Conservation (phyloP, 2,113 vertebrate genomes). For the Ellobius talpinus region DNA sequence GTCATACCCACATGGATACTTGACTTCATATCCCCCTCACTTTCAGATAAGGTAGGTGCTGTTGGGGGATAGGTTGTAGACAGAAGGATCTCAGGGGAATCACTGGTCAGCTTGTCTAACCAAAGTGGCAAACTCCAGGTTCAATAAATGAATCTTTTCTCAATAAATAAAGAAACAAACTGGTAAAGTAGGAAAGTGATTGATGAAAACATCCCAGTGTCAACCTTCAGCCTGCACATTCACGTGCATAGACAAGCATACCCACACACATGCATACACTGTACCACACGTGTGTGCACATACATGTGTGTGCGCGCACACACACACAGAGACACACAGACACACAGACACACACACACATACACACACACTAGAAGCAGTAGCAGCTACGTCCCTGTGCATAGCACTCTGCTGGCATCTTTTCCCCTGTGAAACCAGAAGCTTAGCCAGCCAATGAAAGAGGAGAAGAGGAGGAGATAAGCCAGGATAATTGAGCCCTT, state of each 20-base stretch:
- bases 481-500: neutral
- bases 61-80: neutral
- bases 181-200: neutral
- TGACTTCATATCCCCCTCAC: neutral
- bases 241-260: neutral
- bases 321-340: too few species aligned
- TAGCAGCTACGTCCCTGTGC: neutral
- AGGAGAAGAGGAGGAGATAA: fast-evolving
- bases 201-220: neutral
- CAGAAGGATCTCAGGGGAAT: neutral
- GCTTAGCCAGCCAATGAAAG: neutral
- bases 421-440: neutral
- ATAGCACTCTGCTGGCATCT: neutral
- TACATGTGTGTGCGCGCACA: too few species aligned
- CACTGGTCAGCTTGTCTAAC: neutral
- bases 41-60: neutral
- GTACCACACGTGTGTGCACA: neutral
- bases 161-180: neutral
- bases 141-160: neutral
- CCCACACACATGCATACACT: neutral
- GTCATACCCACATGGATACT: too few species aligned
- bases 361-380: neutral
- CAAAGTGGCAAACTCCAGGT: neutral
- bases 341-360: neutral
- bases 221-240: neutral